Evolutionary conservation across 1,140 invertebrate genomes (phyloP), one percentile per base, ranked within the genome.

Genomic region (Euglossa dilemma): DNA sequence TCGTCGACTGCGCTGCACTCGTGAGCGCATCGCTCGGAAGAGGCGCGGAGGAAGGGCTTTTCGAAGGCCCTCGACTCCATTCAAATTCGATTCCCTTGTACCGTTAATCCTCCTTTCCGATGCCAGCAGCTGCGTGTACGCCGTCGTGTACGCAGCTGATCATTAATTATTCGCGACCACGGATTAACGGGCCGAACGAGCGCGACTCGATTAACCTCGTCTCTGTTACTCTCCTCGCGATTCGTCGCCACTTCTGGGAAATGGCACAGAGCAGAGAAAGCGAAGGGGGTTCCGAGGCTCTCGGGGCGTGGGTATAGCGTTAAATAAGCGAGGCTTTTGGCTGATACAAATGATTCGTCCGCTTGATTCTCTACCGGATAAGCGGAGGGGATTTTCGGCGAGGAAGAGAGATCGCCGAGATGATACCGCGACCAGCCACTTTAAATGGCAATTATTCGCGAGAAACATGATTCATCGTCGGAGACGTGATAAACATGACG

Each of bases 1-100:
- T 45, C 45, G 52, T 64, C 52, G 50, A 73, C 20, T 16, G 28
- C 69, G 28, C 4, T 12, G 28, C 25, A 73, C 45, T 64, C 45
- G 52, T 56, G n/a, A 71, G 54, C 54, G 64, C 77, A 61, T 72
- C 78, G 28, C 18, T 20, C 47, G 25, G 59, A 52, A 71, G 28
- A 54, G 63, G 36, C 47, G 70, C n/a, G 36, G 50, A 69, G 71
- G 43, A 61, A 84, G 75, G 76, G 71, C 56, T 64, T 79, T 80
- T 79, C 54, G 76, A 67, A 74, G 78, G 66, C 69, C 67, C 43
- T 83, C 83, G 83, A 88, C 85, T 80, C 83, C 77, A 90, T 90
- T 90, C 80, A 88, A 88, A 90, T 90, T 87, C 86, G 87, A 88
- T 88, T 88, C 83, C 57, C 85, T 69, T 87, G 85, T 88, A 88